phyloP scores from a whole-genome alignment of 2,113 vertebrate species.

The Neolamprologus variostigma region DNA sequence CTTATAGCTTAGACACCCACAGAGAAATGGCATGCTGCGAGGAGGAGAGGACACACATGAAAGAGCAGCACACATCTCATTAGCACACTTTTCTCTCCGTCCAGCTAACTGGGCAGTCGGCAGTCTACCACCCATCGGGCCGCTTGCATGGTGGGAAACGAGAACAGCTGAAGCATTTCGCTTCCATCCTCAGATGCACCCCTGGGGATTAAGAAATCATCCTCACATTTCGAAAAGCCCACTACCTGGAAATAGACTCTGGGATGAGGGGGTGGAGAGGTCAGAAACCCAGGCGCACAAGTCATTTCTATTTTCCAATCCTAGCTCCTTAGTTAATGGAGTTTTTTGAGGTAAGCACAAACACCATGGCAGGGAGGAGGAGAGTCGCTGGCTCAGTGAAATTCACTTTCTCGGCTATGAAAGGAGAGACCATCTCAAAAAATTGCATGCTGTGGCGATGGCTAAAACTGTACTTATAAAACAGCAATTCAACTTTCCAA shows the following conservation, averaged over 20 bases:
- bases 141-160: background rate
- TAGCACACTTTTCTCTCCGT: conserved; percentile 13
- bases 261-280: conserved; percentile 3
- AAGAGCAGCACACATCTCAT: conserved; percentile 31
- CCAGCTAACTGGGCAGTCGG: background rate
- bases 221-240: conserved; percentile 6
- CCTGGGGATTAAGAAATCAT: conserved; percentile 57
- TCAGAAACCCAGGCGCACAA: background rate
- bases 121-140: background rate
- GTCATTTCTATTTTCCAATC: conserved; percentile 38
- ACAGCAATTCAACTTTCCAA: background rate
- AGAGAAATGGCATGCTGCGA: conserved; percentile 4
- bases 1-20: conserved; percentile 8
- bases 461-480: background rate
- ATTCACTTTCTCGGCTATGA: background rate
- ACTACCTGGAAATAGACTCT: conserved; percentile 33
- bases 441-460: background rate
- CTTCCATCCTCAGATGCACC: conserved; percentile 4
- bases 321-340: conserved; percentile 9
- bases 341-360: conserved; percentile 21
- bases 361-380: background rate
- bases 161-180: background rate
- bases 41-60: conserved; percentile 22
- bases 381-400: background rate
- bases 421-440: background rate